Percentiles rank a stretch among this genome's conserved stretches.
phyloP scores from a whole-genome alignment of 2,797 vertebrate genomes.

The Helicolenus hilgendorfi region DNA sequence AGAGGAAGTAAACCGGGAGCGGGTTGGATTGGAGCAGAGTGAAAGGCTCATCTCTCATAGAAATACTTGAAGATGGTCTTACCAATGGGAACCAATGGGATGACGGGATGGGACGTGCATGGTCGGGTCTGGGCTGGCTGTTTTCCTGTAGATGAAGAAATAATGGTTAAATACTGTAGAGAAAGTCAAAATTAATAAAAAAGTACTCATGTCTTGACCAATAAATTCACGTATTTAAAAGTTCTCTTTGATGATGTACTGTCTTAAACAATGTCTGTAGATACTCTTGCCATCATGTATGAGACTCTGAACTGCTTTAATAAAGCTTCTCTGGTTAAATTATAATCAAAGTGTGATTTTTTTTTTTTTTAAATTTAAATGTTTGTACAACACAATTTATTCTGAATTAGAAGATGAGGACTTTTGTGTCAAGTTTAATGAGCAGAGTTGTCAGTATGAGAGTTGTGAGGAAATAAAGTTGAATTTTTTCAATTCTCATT shows the following conservation, averaged over 20 bases:
- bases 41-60: constrained; percentile 37
- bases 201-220: constrained; percentile 40
- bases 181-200: not conserved
- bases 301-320: constrained; percentile 73
- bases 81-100: constrained; percentile 19
- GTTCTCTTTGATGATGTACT: constrained; percentile 68
- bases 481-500: not conserved
- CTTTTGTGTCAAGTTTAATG: not conserved
- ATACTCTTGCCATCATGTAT: constrained; percentile 62
- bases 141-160: constrained; percentile 11
- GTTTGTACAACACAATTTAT: not conserved
- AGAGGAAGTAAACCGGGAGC: constrained; percentile 86
- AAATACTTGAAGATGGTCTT: constrained; percentile 38
- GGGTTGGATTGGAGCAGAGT: constrained; percentile 38
- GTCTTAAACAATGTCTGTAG: constrained; percentile 31
- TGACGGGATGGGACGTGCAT: not conserved
- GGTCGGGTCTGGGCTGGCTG: not conserved
- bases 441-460: not conserved
- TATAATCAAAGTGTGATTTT: constrained; percentile 1
- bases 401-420: not conserved
- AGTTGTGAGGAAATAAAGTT: not conserved
- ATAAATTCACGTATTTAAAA: constrained; percentile 65
- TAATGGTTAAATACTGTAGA: constrained; percentile 41
- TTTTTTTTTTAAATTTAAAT: not conserved
- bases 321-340: constrained; percentile 78